Evolutionary conservation across 2,888 invertebrate genomes (phyloP), one percentile per base, ranked within the genome.

Genomic region (Coelogynopora nodosa): DNA sequence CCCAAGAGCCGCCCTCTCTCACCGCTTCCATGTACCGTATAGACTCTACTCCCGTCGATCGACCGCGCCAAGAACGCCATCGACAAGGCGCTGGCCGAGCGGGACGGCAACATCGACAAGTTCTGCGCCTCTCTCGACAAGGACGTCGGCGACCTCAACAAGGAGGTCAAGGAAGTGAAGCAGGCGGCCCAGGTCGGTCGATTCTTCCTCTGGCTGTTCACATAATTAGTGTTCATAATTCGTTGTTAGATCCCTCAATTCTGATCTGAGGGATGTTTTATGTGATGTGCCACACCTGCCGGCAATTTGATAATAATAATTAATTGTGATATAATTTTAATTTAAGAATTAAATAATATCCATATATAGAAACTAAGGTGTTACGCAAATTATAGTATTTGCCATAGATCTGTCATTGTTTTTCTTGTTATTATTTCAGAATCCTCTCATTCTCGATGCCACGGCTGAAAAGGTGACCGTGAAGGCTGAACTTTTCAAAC

Each of bases 71-170:
- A 95, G 82, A 94, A 95, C 84, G 93, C 94, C 49, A 94, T 96
- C 0, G 95, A 95, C 88, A 94, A 94, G 87, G 93, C 94, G 74
- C 91, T 95, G 26, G 94, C 94, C 87, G 94, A 95, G 81, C 93
- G 94, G 67, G 93, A 94, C 29, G 94, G 94, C 86, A 94, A 95
- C 84, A 94, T 96, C 2, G 93, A 94, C 29, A 92, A 94, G 90
- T 94, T 96, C 90, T 94, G 94, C 87, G 93, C 93, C 82, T 94
- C 94, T 88, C 94, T 96, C 88, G 95, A 95, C 88, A 95, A 94
- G 88, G 96, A 96, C 90, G 95, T 96, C 67, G 94, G 94, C 90
- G 92, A 93, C 0, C 93, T 97, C 18, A 94, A 94, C 90, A 93
- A 94, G 67, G 94, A 95, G 89, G 94, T 96, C 88, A 94, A 94